These are phyloP conservation scores for Ranitomeya variabilis DNA, from an alignment of 2,113 vertebrate genomes.

Conservation along the genomic window DNA sequence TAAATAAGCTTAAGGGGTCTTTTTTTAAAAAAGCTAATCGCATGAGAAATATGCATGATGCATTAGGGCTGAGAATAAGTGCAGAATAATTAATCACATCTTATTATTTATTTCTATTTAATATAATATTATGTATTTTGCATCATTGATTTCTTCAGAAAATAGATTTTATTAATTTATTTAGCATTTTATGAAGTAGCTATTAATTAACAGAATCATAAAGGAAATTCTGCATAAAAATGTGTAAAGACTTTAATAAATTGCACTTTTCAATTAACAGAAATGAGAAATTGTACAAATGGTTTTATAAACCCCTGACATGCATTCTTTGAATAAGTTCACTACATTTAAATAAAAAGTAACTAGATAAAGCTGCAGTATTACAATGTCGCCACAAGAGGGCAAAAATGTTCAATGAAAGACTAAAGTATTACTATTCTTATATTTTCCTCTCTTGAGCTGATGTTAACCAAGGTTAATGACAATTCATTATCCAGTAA, in stretches of 20 bases:
- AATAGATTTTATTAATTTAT: too few relatives aligned
- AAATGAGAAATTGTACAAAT: neutral
- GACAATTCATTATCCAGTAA: conserved; percentile 36
- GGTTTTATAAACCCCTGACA: neutral
- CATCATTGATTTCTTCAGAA: too few relatives aligned
- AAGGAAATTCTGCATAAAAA: neutral
- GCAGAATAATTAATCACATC: too few relatives aligned
- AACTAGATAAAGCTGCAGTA: neutral
- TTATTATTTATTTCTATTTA: too few relatives aligned
- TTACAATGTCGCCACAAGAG: neutral
- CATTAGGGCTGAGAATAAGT: too few relatives aligned
- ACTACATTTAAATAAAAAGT: neutral
- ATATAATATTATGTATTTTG: too few relatives aligned
- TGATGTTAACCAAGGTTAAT: conserved; percentile 35
- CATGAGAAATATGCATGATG: too few relatives aligned
- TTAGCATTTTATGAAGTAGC: too few relatives aligned
- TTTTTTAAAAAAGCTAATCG: too few relatives aligned
- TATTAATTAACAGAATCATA: neutral
- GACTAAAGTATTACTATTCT: neutral
- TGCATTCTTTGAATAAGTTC: neutral
- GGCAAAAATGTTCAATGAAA: neutral
- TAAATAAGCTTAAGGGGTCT: too few relatives aligned
- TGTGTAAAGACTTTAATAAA: neutral
- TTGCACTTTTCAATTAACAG: neutral
- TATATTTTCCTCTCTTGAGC: neutral